Evolutionary conservation across 2,888 invertebrate species (phyloP).

Genomic region (Sesia bembeciformis): DNA sequence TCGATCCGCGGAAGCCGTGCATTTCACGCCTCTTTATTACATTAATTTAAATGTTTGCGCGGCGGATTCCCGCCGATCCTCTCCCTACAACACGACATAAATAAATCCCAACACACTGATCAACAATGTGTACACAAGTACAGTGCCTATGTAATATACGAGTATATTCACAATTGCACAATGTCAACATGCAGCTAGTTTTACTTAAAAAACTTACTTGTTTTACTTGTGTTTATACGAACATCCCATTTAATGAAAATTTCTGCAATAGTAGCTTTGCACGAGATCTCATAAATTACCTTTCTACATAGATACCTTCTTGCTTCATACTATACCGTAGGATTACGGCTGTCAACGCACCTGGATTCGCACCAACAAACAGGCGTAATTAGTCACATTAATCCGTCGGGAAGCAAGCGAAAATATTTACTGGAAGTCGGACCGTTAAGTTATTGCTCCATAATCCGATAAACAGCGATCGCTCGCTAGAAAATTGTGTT

Average conservation of each 20-base stretch:
- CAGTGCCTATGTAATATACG: no score
- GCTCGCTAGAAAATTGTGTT: constrained; percentile 61
- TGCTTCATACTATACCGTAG: constrained; percentile 4
- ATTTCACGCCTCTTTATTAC: constrained; percentile 69
- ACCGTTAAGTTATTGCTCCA: constrained; percentile 53
- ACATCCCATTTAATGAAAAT: no score
- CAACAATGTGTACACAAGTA: neutral
- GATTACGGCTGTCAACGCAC: constrained; percentile 55
- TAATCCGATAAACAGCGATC: constrained; percentile 67
- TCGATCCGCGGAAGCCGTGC: constrained; percentile 47
- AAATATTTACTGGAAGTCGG: constrained; percentile 46
- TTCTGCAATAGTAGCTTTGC: no score
- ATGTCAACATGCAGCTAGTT: no score
- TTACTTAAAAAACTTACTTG: no score
- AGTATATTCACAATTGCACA: no score
- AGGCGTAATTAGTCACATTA: constrained; percentile 53
- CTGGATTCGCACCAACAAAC: constrained; percentile 47
- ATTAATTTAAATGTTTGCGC: constrained; percentile 72
- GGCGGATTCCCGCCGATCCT: constrained; percentile 36
- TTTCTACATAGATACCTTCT: no score
- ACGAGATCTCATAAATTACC: no score
- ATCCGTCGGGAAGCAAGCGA: constrained; percentile 40
- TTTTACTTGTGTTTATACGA: no score
- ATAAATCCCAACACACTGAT: constrained; percentile 16
- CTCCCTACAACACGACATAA: constrained; percentile 30